Base-by-base conservation (phyloP, 2,797 vertebrate genomes). In the Poeciliopsis infans region DNA sequence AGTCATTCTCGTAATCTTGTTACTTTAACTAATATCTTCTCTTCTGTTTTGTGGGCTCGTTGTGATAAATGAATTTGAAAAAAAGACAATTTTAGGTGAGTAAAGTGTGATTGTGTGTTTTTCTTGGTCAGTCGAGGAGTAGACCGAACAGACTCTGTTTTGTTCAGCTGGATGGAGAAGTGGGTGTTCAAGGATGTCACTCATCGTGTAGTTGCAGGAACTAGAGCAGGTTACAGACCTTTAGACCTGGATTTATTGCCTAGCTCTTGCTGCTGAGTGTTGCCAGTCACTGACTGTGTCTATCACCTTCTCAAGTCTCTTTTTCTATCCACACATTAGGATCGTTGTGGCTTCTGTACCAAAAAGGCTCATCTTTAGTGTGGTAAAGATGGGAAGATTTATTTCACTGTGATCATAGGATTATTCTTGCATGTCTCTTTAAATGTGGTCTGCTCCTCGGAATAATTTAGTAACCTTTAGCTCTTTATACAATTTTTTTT, bases 131-230 rank as follows among this genome's bases (percentile, higher is more conserved):
- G 77, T 57, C 33, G 61, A 77, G 20, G 59, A n/a, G 66, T 11
- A 5, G 69, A 73, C 71, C 49, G 87, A 94, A 95, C 93, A 95
- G 89, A 87, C 59, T 45, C 66, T 49, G 86, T 93, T 91, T 93
- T 94, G 93, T 94, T 91, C 81, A 74, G 80, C 73, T 68, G 41
- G 18, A 84, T 45, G 23, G 77, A 70, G 79, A 85, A 25, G 80
- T 87, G 66, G 68, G 77, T 70, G 87, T 90, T 86, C 77, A 83
- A 92, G 81, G 79, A 81, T 89, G 92, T 95, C 93, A 93, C 91
- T 94, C 93, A 93, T 77, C 85, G 10, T 79, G 76, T 66, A 87
- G 81, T 84, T 72, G 72, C 86, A 77, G 89, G 69, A 87, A 80
- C 83, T 85, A 71, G 86, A 89, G 78, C 70, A 59, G 28, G 61